Percentiles rank a stretch among this genome's conserved stretches.
Evolutionary conservation across 2,888 invertebrate genomes (phyloP).

Genomic region (Andrena flavipes): DNA sequence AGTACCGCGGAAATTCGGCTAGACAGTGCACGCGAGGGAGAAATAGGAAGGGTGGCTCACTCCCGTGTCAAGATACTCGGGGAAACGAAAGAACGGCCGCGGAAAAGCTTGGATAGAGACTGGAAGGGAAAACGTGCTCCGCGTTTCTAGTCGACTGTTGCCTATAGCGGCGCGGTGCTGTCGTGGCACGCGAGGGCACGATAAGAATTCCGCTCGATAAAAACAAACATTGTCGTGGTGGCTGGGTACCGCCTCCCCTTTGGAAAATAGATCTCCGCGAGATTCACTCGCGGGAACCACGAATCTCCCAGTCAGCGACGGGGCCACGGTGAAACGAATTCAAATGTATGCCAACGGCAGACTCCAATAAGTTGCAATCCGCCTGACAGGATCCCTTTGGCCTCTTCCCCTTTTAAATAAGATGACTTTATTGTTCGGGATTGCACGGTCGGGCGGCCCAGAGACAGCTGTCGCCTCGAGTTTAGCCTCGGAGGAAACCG

Average conservation of each 20-base stretch:
- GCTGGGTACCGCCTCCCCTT: conserved; percentile 15
- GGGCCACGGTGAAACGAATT: conserved; percentile 56
- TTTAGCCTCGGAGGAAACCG: conserved; percentile 22
- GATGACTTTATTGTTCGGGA: conserved; percentile 51
- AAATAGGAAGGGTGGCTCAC: conserved; percentile 34
- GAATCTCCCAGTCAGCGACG: conserved; percentile 40
- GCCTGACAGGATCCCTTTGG: conserved; percentile 38
- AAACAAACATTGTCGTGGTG: conserved; percentile 72
- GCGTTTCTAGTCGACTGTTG: conserved; percentile 39
- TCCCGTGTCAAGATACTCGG: conserved; percentile 45
- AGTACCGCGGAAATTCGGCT: conserved; percentile 34
- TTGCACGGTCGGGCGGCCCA: conserved; percentile 20
- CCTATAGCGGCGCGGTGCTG: conserved; percentile 38
- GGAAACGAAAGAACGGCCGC: conserved; percentile 2
- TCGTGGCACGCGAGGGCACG: conserved; percentile 69
- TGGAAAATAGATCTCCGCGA: conserved; percentile 53
- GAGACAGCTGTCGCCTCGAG: conserved; percentile 36
- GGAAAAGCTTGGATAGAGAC: conserved; percentile 21
- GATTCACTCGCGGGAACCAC: conserved; percentile 46
- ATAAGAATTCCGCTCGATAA: conserved; percentile 77
- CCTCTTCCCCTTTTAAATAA: conserved; percentile 42
- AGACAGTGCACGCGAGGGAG: conserved; percentile 26
- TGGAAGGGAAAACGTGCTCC: conserved; percentile 49
- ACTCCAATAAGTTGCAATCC: conserved; percentile 55
- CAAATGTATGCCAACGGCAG: conserved; percentile 53